These are phyloP conservation scores for Syrrhaptes paradoxus DNA, from an alignment of 2,113 vertebrate genomes.

Conservation along the genomic window DNA sequence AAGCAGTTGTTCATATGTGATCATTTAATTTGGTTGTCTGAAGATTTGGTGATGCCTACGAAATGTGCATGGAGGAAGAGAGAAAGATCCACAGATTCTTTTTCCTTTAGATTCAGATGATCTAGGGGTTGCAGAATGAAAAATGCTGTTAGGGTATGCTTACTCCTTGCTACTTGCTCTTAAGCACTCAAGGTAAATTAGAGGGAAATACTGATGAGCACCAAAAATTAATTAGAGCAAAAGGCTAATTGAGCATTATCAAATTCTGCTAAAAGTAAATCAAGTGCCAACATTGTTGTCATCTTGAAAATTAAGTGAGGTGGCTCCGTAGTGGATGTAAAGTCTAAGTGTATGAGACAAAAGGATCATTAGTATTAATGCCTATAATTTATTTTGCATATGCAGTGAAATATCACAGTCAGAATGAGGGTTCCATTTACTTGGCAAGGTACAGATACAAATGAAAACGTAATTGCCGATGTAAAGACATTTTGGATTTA, in stretches of 20 bases:
- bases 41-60: not conserved
- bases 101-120: not conserved
- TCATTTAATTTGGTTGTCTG: not conserved
- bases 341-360: conserved; percentile 45
- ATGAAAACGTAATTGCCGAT: conserved; percentile 12
- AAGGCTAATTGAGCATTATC: conserved; percentile 32
- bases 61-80: not conserved
- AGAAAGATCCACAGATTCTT: not conserved
- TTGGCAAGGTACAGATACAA: conserved; percentile 1
- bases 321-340: not conserved
- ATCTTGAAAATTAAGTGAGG: conserved; percentile 41
- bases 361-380: conserved; percentile 41
- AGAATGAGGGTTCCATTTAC: conserved; percentile 19
- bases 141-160: not conserved
- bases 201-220: not conserved
- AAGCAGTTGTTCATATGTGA: not conserved
- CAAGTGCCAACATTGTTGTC: conserved; percentile 33
- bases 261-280: conserved; percentile 56
- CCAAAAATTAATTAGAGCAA: conserved; percentile 28
- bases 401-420: not conserved
- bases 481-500: conserved; percentile 17
- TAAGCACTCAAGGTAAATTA: conserved; percentile 16
- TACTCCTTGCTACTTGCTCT: not conserved
- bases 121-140: not conserved
- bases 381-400: conserved; percentile 34